Conservation (phyloP, 2,797 vertebrate genomes). For the Hyperoplus immaculatus region DNA sequence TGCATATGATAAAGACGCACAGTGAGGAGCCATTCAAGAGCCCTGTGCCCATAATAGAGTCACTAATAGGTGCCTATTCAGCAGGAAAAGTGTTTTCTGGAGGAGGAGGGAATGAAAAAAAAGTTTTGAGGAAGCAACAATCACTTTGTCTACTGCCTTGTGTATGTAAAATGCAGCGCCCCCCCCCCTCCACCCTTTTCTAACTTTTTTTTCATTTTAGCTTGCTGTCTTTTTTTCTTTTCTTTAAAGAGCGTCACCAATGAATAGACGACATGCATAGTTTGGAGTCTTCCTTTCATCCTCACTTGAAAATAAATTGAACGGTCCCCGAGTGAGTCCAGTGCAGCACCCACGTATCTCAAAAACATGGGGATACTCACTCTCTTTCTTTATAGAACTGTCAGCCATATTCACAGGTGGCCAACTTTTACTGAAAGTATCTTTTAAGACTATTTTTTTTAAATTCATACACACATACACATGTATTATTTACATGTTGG, state of each 20-base stretch:
- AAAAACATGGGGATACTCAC: slow-evolving; percentile 31
- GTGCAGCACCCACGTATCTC: slow-evolving; percentile 41
- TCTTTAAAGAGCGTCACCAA: slow-evolving; percentile 75
- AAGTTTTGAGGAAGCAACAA: slow-evolving; percentile 85
- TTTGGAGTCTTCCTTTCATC: slow-evolving; percentile 85
- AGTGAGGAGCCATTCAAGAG: slow-evolving; percentile 87
- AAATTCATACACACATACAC: neutral
- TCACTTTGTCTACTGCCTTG: slow-evolving; percentile 84
- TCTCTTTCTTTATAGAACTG: slow-evolving; percentile 28
- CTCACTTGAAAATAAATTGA: slow-evolving; percentile 80
- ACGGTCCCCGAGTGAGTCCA: slow-evolving; percentile 78
- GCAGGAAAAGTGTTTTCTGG: slow-evolving; percentile 87
- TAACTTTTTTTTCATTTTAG: slow-evolving; percentile 51
- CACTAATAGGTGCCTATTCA: slow-evolving; percentile 91
- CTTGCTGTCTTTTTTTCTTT: slow-evolving; percentile 59
- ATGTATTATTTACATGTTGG: neutral
- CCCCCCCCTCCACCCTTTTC: slow-evolving; percentile 59
- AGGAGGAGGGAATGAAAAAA: slow-evolving; percentile 60
- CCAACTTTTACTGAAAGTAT: slow-evolving; percentile 15
- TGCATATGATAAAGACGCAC: slow-evolving; percentile 87
- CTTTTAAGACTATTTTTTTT: neutral
- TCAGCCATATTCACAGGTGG: slow-evolving; percentile 36
- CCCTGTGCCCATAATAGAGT: slow-evolving; percentile 87
- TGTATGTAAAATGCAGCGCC: slow-evolving; percentile 85
- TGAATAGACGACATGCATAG: slow-evolving; percentile 84